A percentile compares a stretch with the other conserved stretches of the same genome.
Evolutionary conservation across 2,888 invertebrate species (phyloP).

Genomic region (Junonia oenone): DNA sequence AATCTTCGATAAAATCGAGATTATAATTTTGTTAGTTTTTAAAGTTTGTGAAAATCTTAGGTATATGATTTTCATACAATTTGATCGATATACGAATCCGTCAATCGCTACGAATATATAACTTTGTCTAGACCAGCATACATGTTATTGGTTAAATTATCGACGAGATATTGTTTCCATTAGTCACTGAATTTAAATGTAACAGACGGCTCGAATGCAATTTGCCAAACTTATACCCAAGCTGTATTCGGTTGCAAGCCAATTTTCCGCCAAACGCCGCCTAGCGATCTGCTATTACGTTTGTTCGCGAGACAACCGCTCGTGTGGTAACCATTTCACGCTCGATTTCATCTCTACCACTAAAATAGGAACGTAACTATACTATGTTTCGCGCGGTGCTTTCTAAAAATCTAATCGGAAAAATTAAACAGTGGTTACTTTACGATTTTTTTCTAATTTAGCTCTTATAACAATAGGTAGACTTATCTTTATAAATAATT

Average conservation of each 20-base stretch:
- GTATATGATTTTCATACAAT: too few relatives aligned
- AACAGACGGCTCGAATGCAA: slow-evolving; percentile 22
- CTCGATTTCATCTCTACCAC: slow-evolving; percentile 66
- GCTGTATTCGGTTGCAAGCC: slow-evolving; percentile 47
- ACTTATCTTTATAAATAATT: not conserved
- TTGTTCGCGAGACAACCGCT: slow-evolving; percentile 69
- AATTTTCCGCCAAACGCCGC: slow-evolving; percentile 68
- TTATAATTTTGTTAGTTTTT: too few relatives aligned
- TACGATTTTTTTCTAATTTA: too few relatives aligned
- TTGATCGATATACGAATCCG: too few relatives aligned
- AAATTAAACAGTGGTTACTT: not conserved
- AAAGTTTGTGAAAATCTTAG: too few relatives aligned
- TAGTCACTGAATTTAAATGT: slow-evolving; percentile 7
- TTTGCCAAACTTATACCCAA: slow-evolving; percentile 32
- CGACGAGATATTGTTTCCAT: slow-evolving; percentile 3
- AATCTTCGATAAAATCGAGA: too few relatives aligned
- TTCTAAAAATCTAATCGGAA: not conserved
- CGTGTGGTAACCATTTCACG: slow-evolving; percentile 73
- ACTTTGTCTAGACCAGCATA: too few relatives aligned
- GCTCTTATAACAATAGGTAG: not conserved
- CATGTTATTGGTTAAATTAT: not conserved
- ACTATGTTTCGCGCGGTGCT: slow-evolving; percentile 11
- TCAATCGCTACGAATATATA: too few relatives aligned
- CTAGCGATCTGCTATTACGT: slow-evolving; percentile 58
- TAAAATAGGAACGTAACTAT: slow-evolving; percentile 51